Evolutionary conservation across 2,888 invertebrate genomes (phyloP).

Genomic region (Gryllus longicercus): DNA sequence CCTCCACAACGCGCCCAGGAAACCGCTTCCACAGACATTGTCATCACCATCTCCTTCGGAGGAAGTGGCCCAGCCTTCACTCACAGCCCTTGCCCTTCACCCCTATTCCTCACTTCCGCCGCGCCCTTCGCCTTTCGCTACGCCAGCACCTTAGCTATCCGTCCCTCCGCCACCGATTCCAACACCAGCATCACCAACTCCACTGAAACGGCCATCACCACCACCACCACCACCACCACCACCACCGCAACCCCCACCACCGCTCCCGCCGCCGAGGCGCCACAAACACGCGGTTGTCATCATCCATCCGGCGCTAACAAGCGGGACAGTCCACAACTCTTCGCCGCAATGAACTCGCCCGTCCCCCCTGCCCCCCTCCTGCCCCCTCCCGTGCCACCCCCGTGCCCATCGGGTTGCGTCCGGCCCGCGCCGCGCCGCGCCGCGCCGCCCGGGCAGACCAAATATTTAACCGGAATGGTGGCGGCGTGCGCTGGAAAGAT

Average conservation of each 20-base stretch:
- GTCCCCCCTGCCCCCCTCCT: not conserved
- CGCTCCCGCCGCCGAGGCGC: not conserved
- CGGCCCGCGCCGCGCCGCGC: not conserved
- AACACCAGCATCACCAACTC: no score
- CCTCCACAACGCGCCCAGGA: no score
- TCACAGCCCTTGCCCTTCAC: no score
- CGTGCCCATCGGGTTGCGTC: not conserved
- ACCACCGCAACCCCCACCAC: not conserved
- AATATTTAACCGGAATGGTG: constrained; percentile 10
- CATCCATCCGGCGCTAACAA: constrained; percentile 9
- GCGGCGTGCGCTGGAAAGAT: not conserved
- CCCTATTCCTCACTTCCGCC: no score
- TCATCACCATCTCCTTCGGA: no score
- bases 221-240: no score
- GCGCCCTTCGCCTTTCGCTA: no score
- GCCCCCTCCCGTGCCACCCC: not conserved
- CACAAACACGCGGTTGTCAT: constrained; percentile 1
- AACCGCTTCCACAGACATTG: no score
- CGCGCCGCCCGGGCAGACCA: not conserved
- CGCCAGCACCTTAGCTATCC: no score
- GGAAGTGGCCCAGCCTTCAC: no score
- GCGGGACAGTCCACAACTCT: not conserved
- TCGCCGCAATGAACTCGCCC: constrained; percentile 3
- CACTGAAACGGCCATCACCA: no score
- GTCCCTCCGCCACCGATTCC: no score